Evolutionary conservation across 92 coral and sea anemone species (phyloP).

Genomic region (Porites divaricata): DNA sequence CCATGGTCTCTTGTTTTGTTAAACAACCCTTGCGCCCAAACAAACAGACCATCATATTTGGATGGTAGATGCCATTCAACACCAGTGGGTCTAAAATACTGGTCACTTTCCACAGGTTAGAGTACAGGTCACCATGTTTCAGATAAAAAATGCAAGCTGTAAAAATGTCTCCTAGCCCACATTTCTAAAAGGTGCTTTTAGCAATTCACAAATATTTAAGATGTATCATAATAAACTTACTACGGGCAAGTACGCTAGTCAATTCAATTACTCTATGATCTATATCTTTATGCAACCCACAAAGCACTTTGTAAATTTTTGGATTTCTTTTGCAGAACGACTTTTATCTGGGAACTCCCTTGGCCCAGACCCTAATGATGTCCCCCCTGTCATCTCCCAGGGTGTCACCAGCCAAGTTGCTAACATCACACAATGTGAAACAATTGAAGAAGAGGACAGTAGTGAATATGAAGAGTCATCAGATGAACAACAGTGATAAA

Average conservation of each 20-base stretch:
- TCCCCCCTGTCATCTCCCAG: slow-evolving; percentile 22
- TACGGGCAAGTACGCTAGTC: neutral
- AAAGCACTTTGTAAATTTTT: neutral
- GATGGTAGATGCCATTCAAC: no score
- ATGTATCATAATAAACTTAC: no score
- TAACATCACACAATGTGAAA: slow-evolving; percentile 27
- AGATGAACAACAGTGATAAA: slow-evolving; percentile 55
- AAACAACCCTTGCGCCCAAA: no score
- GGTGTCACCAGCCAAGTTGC: neutral
- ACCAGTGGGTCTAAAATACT: no score
- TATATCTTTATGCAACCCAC: neutral
- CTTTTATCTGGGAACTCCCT: slow-evolving; percentile 71
- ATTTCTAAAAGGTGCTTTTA: no score
- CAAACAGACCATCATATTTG: no score
- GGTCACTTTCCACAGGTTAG: no score
- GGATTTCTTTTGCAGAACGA: slow-evolving; percentile 50
- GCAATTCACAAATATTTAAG: no score
- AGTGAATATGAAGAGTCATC: slow-evolving; percentile 67
- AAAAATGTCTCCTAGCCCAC: no score
- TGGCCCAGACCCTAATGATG: slow-evolving; percentile 78
- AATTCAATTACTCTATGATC: neutral
- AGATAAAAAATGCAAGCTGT: no score
- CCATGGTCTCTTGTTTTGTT: no score
- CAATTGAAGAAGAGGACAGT: slow-evolving; percentile 55
- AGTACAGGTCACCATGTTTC: no score